Conservation (phyloP, 1,140 invertebrate species). For the Megalonaias nervosa region DNA sequence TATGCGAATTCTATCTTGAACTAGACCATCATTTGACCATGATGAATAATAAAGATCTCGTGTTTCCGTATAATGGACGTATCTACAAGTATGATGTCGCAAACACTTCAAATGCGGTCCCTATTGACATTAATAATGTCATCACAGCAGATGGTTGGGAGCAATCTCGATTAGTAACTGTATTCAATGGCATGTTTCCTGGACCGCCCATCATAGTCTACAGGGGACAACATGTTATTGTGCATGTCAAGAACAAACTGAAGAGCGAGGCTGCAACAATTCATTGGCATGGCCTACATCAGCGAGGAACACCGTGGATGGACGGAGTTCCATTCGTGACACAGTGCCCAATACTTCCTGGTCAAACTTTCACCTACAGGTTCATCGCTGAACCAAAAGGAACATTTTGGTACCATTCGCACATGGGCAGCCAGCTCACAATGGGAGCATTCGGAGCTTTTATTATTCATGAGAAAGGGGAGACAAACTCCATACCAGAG, state of each 20-base stretch:
- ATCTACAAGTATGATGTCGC: constrained; percentile 54
- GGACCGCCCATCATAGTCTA: constrained; percentile 79
- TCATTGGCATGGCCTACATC: constrained; percentile 85
- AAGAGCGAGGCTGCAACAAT: constrained; percentile 85
- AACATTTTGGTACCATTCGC: constrained; percentile 68
- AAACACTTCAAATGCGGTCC: constrained; percentile 37
- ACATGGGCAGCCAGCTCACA: constrained; percentile 54
- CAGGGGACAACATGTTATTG: constrained; percentile 85
- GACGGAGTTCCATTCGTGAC: constrained; percentile 93
- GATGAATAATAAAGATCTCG: constrained; percentile 40
- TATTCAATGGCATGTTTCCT: constrained; percentile 57
- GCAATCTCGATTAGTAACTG: constrained; percentile 38
- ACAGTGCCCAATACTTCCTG: constrained; percentile 90
- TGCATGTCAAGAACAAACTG: constrained; percentile 88
- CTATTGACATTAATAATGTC: constrained; percentile 43
- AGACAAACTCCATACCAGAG: not conserved
- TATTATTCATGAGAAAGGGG: constrained; percentile 32
- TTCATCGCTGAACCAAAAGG: constrained; percentile 69
- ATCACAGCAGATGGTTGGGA: constrained; percentile 61
- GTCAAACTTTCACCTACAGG: constrained; percentile 88
- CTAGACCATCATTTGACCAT: constrained; percentile 51
- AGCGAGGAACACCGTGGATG: constrained; percentile 87
- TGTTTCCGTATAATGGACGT: constrained; percentile 43
- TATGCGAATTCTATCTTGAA: constrained; percentile 45
- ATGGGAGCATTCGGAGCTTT: constrained; percentile 62